These are phyloP conservation scores for Epinephelus awoara DNA, from an alignment of 2,797 vertebrate genomes.

Conservation along the genomic window DNA sequence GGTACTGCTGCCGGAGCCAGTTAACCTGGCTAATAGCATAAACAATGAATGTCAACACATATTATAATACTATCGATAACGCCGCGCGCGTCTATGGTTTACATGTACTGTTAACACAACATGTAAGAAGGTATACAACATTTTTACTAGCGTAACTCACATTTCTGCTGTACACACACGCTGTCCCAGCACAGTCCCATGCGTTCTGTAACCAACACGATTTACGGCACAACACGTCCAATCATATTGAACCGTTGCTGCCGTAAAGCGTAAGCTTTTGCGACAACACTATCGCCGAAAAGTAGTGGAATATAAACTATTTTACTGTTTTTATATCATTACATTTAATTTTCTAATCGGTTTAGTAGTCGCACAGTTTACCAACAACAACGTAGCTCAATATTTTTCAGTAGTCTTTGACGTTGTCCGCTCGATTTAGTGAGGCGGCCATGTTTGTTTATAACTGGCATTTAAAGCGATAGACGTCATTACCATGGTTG, in stretches of 20 bases:
- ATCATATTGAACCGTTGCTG: conserved; percentile 26
- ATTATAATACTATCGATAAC: no score
- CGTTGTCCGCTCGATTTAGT: fast-evolving
- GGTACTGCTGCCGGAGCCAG: neutral
- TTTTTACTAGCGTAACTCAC: conserved; percentile 46
- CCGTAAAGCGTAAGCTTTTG: conserved; percentile 45
- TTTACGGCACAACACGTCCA: conserved; percentile 67
- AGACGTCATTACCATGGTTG: neutral
- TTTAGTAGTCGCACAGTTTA: fast-evolving
- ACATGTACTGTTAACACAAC: neutral
- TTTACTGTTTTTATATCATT: neutral
- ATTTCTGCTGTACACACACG: conserved; percentile 27
- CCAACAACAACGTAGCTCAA: fast-evolving
- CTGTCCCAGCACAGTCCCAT: conserved; percentile 12
- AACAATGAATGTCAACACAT: neutral
- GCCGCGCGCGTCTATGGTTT: fast-evolving
- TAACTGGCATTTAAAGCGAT: conserved; percentile 26
- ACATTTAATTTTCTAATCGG: fast-evolving
- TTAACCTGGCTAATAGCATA: neutral
- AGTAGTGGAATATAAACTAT: fast-evolving
- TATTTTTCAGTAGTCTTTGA: neutral
- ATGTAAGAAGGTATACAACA: neutral
- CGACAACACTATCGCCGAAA: neutral
- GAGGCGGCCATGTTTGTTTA: conserved; percentile 47
- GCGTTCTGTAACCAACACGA: conserved; percentile 31